These are phyloP conservation scores for Entelurus aequoreus DNA, from an alignment of 2,113 vertebrate genomes.

Conservation along the genomic window DNA sequence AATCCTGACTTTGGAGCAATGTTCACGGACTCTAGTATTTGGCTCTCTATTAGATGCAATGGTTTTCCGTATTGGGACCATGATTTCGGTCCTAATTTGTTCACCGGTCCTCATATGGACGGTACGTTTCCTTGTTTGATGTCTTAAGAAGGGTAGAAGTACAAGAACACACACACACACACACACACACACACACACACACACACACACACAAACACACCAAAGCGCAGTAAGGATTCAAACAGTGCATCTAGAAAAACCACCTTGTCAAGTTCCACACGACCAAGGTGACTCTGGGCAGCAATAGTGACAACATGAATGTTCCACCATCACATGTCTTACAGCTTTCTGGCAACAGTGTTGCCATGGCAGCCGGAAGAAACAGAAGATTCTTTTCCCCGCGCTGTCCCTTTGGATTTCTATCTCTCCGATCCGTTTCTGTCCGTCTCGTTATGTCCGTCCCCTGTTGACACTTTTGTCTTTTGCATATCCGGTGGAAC, in stretches of 20 bases:
- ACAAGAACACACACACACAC: neutral
- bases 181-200: slow-evolving; percentile 13
- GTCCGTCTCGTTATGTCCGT: slow-evolving; percentile 18
- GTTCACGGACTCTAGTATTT: too few species aligned
- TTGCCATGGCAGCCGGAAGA: slow-evolving; percentile 57
- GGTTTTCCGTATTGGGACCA: too few species aligned
- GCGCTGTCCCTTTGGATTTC: slow-evolving; percentile 43
- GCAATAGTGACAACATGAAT: slow-evolving; percentile 24
- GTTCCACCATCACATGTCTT: slow-evolving; percentile 28
- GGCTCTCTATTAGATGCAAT: too few species aligned
- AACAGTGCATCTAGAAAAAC: neutral
- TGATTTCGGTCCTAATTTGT: too few species aligned
- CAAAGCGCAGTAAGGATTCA: neutral
- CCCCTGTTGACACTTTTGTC: slow-evolving; percentile 6
- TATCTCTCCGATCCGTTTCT: slow-evolving; percentile 40
- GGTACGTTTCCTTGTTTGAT: too few species aligned
- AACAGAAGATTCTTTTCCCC: slow-evolving; percentile 31
- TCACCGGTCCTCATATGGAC: too few species aligned
- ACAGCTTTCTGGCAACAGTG: slow-evolving; percentile 39
- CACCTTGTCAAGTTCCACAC: neutral
- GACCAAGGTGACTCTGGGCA: slow-evolving; percentile 13
- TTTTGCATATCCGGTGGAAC: slow-evolving; percentile 12
- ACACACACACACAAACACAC: slow-evolving; percentile 7
- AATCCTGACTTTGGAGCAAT: too few species aligned
- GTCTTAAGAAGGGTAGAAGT: too few species aligned